A percentile compares a stretch with the other conserved stretches of the same genome.
phyloP scores from a whole-genome alignment of 2,797 vertebrate genomes.

The Microctenopoma steveboyesi region DNA sequence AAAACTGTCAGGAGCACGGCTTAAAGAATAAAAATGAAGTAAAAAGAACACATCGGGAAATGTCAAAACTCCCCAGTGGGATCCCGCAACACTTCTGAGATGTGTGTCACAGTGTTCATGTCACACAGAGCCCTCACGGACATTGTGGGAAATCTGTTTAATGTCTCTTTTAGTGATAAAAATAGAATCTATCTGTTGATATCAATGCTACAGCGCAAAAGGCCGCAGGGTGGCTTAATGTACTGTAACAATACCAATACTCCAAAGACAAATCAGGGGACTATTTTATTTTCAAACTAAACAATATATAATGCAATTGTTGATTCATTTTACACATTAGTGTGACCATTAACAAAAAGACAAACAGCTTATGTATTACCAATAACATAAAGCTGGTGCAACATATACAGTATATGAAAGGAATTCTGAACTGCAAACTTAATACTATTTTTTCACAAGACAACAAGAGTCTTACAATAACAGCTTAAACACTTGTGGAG shows the following conservation, averaged over 20 bases:
- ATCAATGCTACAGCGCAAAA: conserved; percentile 33
- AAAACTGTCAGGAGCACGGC: conserved; percentile 67
- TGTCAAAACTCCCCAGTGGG: conserved; percentile 75
- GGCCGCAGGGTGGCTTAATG: conserved; percentile 33
- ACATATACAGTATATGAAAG: not conserved
- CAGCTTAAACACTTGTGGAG: conserved; percentile 51
- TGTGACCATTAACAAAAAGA: not conserved
- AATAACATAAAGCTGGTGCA: not conserved
- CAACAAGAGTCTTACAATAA: conserved; percentile 56
- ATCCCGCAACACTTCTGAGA: conserved; percentile 63
- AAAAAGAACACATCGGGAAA: conserved; percentile 74
- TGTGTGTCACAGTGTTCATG: conserved; percentile 71
- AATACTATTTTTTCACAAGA: conserved; percentile 53
- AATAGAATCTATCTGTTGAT: conserved; percentile 51
- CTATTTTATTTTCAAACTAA: not conserved
- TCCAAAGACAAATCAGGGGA: conserved; percentile 11
- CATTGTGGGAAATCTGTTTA: conserved; percentile 69
- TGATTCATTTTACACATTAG: conserved; percentile 29
- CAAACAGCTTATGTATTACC: not conserved
- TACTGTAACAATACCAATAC: conserved; percentile 28
- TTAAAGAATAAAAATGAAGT: conserved; percentile 52
- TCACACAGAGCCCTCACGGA: conserved; percentile 64
- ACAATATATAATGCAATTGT: not conserved
- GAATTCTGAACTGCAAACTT: not conserved
- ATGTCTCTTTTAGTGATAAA: conserved; percentile 63